A percentile compares a stretch with the other conserved stretches of the same genome.
phyloP scores from a whole-genome alignment of 1,140 invertebrate genomes.

The Cardiocondyla obscurior region DNA sequence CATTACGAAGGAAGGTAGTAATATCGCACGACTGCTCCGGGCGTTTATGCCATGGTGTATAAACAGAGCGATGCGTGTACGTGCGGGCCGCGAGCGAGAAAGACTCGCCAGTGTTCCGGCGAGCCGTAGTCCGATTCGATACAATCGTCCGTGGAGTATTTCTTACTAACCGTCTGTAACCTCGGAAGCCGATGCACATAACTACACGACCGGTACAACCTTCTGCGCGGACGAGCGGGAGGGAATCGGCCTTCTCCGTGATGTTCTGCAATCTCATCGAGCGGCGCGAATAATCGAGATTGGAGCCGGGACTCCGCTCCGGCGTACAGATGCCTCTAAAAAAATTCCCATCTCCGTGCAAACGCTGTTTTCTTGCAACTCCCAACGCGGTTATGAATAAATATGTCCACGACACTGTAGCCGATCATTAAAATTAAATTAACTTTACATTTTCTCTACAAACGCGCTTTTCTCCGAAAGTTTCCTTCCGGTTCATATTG shows the following conservation, averaged over 20 bases:
- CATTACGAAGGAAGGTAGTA: slow-evolving; percentile 49
- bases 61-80: slow-evolving; percentile 55
- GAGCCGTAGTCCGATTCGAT: slow-evolving; percentile 68
- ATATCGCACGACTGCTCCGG: slow-evolving; percentile 52
- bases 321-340: not conserved
- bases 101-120: slow-evolving; percentile 32
- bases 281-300: slow-evolving; percentile 34
- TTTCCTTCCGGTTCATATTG: not conserved
- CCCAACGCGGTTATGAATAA: not conserved
- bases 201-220: slow-evolving; percentile 29
- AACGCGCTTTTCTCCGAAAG: too few relatives aligned
- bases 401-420: not conserved
- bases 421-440: not conserved
- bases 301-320: not conserved
- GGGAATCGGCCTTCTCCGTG: slow-evolving; percentile 25
- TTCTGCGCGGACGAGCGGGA: slow-evolving; percentile 31
- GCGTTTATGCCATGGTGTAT: slow-evolving; percentile 53
- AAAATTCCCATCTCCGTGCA: slow-evolving; percentile 1
- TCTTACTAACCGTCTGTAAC: slow-evolving; percentile 61
- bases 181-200: slow-evolving; percentile 53
- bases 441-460: not conserved
- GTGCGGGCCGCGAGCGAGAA: slow-evolving; percentile 48
- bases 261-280: slow-evolving; percentile 42
- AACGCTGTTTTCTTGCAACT: not conserved
- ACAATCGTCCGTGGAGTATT: slow-evolving; percentile 66